Evolutionary conservation across 2,113 vertebrate genomes (phyloP), one percentile per base, ranked within the genome.

Genomic region (Carassius gibelio): DNA sequence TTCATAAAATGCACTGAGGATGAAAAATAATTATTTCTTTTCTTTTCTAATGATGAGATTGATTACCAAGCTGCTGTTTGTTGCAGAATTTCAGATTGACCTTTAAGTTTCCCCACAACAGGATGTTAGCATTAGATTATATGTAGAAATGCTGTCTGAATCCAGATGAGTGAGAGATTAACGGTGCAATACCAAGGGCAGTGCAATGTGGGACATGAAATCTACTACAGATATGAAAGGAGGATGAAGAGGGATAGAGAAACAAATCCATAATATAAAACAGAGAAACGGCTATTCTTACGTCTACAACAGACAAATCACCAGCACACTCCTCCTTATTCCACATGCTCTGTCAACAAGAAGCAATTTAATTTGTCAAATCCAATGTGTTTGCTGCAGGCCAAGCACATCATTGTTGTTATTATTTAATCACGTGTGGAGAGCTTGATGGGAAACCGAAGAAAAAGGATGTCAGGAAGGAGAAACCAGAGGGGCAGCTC

Each of bases 351-450:
- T 71, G 82, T 83, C 79, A 79, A 59, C 84, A 85, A 83, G 83
- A 86, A 74, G 13, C 75, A 86, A 76, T 83, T 75, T 86, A 34
- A 72, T 88, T 52, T 86, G 87, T 89, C 85, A 80, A 68, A 82
- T 90, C 30, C 62, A 81, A 61, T 86, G 72, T 52, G 38, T 59
- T 72, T 30, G 83, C 87, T 74, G 79, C 36, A 85, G 87, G 86
- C 85, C 30, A 62, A 79, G 77, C 61, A 79, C 80, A 75, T 87
- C 79, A 64, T 76, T 57, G 77, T 61, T 62, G 74, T 87, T 83
- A 84, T 88, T 87, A 89, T 90, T 91, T 88, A 87, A 89, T 90
- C 84, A 82, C 75, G 34, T 83, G 48, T 81, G 75, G 66, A 59
- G 38, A 10, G 81, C 50, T 57, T 80, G 38, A 69, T 72, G 66